Percentiles rank a stretch among this genome's conserved stretches.
These are phyloP conservation scores for Procambarus virginalis DNA, from an alignment of 1,140 invertebrate species.

Conservation along the genomic window DNA sequence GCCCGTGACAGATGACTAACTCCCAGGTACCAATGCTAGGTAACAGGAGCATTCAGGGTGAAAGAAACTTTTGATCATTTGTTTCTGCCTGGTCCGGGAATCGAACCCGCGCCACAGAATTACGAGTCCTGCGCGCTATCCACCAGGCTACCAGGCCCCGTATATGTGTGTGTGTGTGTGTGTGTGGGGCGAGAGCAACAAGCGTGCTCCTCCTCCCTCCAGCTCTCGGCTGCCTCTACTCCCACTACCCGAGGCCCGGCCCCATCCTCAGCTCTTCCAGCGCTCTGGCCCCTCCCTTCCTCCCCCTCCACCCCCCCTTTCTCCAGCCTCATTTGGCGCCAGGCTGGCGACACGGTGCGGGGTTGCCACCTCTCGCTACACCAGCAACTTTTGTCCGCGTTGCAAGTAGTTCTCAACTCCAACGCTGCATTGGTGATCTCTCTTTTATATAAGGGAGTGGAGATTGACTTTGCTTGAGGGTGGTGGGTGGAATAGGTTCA, in stretches of 20 bases:
- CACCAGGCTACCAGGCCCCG: no score
- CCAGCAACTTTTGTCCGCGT: no score
- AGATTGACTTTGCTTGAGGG: neutral
- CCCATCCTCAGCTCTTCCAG: slow-evolving; percentile 8
- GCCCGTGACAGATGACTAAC: no score
- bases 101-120: no score
- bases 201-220: slow-evolving; percentile 9
- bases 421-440: no score
- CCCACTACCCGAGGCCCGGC: neutral
- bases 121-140: no score
- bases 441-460: no score
- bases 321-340: slow-evolving; percentile 57
- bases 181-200: neutral
- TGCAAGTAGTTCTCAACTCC: no score
- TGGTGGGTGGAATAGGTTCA: neutral
- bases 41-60: no score
- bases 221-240: neutral
- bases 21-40: no score
- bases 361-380: slow-evolving; percentile 20
- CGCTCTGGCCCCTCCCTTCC: neutral
- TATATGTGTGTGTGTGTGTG: slow-evolving; percentile 6
- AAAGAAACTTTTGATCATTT: no score
- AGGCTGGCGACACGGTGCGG: slow-evolving; percentile 49
- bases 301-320: neutral
- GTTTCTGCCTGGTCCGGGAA: no score